Evolutionary conservation across 2,113 vertebrate genomes (phyloP).

Genomic region (Psephotus haematonotus): DNA sequence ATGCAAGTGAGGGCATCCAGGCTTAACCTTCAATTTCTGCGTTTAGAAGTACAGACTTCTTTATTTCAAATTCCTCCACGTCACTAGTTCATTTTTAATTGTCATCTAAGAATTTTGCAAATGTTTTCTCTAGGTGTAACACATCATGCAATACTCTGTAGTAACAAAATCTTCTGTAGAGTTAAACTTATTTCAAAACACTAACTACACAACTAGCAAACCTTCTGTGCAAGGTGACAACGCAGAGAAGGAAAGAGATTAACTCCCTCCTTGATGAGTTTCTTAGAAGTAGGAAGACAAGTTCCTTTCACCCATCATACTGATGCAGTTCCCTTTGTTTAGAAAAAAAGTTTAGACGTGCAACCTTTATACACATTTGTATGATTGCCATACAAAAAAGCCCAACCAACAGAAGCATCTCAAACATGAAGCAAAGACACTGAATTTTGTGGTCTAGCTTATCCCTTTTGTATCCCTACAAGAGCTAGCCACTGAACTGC

Average conservation of each 20-base stretch:
- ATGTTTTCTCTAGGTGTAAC: background rate
- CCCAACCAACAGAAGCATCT: background rate
- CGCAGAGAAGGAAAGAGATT: background rate
- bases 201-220: background rate
- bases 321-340: background rate
- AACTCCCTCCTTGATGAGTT: background rate
- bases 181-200: background rate
- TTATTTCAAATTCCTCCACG: background rate
- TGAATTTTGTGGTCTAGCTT: background rate
- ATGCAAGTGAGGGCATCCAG: constrained; percentile 31
- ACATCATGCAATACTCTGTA: background rate
- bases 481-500: background rate
- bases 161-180: background rate
- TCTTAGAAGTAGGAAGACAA: background rate
- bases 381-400: background rate
- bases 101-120: background rate
- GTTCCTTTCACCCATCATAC: background rate
- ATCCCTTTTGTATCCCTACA: background rate
- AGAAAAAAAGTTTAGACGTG: background rate
- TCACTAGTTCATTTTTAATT: background rate
- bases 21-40: constrained; percentile 22
- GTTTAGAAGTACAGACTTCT: background rate
- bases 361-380: background rate
- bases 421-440: background rate
- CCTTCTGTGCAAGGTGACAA: background rate